Base-by-base conservation (phyloP, 1,140 invertebrate genomes). In the Linepithema humile region DNA sequence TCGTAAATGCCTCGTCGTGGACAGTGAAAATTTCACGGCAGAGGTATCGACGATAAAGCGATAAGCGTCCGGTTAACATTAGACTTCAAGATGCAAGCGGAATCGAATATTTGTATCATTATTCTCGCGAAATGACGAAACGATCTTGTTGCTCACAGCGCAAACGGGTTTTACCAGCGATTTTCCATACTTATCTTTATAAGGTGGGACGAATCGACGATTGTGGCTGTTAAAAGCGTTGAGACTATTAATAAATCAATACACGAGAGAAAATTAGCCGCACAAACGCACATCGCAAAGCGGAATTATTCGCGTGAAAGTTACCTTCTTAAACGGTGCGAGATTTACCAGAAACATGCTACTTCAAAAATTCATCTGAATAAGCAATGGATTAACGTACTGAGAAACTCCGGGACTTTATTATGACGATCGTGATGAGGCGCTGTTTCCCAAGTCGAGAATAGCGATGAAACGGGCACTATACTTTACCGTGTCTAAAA, bases 361-460 rank as follows among this genome's bases (percentile, higher is more conserved):
- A 69, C 26, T 23, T 69, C 32, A 78, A 70, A 55, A 70, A 55
- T 55, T 80, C 38, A 45, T 80, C 64, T 40, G n/a, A 70, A 53
- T 70, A 29, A 50, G 15, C 20, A 69, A 70, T 43, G 62, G 35
- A 78, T 80, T 80, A 80, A 55, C 64, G 35, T 23, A 9, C 3
- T 69, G 48, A 80, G 48, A 69, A 69, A 69, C 55, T 80, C 40
- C 74, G 50, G 59, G 74, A 26, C 45, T 38, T 77, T 77, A 77
- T 77, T 77, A 77, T 65, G 45, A 60, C 59, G 59, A 77, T 20
- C 74, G 29, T 77, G 60, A 77, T 77, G 74, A 77, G 74, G 50
- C 45, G 74, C 43, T 77, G n/a, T 50, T 77, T 77, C 20, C 43
- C 38, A 40, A 43, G 32, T n/a, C 20, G 20, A 65, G 59, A 65